Conservation (phyloP, 1,140 invertebrate genomes). For the Pseudomyrmex concolor region DNA sequence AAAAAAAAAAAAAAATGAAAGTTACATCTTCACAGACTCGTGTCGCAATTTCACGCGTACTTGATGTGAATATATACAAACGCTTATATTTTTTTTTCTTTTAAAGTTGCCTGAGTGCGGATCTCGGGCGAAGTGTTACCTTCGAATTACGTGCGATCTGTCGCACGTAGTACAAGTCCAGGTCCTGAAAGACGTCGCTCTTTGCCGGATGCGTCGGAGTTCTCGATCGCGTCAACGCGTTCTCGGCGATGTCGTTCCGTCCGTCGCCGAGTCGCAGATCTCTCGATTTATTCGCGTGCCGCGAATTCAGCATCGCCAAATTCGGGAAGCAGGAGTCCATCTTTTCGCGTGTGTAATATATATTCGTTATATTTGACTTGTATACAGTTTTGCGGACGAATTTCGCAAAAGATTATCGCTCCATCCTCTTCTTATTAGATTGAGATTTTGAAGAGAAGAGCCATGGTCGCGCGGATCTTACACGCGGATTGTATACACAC, state of each 20-base stretch:
- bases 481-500: too few species aligned
- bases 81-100: too few species aligned
- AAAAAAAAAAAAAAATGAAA: neutral
- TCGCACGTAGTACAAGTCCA: conserved; percentile 87
- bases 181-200: conserved; percentile 86
- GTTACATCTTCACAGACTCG: too few species aligned
- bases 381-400: neutral
- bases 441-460: too few species aligned
- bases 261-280: conserved; percentile 66
- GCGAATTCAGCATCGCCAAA: conserved; percentile 82
- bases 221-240: conserved; percentile 30
- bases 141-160: conserved; percentile 87
- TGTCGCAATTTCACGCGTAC: neutral
- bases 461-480: too few species aligned
- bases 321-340: conserved; percentile 86
- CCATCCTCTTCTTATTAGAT: too few species aligned
- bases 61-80: too few species aligned
- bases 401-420: too few species aligned
- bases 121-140: conserved; percentile 77
- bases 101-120: neutral
- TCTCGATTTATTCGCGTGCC: conserved; percentile 77
- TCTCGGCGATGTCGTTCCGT: conserved; percentile 60
- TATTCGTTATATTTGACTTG: neutral
- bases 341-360: conserved; percentile 44
- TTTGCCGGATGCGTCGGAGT: conserved; percentile 65